Percentiles rank a stretch among this genome's conserved stretches.
Conservation (phyloP, 2,888 invertebrate species). For the Odontocerum albicorne region DNA sequence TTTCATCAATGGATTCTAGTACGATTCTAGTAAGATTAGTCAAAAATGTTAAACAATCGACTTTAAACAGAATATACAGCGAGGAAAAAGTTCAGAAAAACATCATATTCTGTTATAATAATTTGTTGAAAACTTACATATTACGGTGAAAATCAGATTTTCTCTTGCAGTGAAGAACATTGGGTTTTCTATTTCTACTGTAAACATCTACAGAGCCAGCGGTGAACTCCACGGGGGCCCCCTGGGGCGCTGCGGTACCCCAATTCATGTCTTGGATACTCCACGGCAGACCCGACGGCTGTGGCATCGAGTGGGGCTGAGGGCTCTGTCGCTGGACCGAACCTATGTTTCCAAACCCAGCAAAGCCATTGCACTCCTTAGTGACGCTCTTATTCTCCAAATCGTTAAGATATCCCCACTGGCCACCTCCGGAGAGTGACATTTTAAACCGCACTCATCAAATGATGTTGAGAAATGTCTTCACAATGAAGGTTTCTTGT, state of each 20-base stretch:
- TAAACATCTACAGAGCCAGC: slow-evolving; percentile 41
- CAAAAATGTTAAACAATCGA: too few species aligned
- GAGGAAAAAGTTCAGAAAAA: background rate
- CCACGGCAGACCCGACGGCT: slow-evolving; percentile 54
- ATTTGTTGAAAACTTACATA: slow-evolving; percentile 25
- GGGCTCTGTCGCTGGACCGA: background rate
- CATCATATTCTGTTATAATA: background rate
- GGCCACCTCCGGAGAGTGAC: slow-evolving; percentile 24
- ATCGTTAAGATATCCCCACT: slow-evolving; percentile 15
- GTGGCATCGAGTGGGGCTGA: slow-evolving; percentile 47
- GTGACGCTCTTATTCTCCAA: slow-evolving; percentile 4
- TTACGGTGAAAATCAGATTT: slow-evolving; percentile 11
- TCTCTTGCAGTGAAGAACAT: slow-evolving; percentile 46
- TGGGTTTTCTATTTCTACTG: slow-evolving; percentile 40
- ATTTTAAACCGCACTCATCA: too few species aligned
- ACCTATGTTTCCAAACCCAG: background rate
- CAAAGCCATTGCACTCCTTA: slow-evolving; percentile 7
- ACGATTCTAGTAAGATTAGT: too few species aligned
- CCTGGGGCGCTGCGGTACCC: slow-evolving; percentile 50
- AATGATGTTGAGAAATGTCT: too few species aligned
- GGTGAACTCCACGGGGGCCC: slow-evolving; percentile 54
- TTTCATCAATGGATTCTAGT: too few species aligned
- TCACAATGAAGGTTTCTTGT: too few species aligned
- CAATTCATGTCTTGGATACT: slow-evolving; percentile 57
- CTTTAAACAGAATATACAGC: too few species aligned